Evolutionary conservation across 2,113 vertebrate genomes (phyloP).

Genomic region (Paracanthobrama guichenoti): DNA sequence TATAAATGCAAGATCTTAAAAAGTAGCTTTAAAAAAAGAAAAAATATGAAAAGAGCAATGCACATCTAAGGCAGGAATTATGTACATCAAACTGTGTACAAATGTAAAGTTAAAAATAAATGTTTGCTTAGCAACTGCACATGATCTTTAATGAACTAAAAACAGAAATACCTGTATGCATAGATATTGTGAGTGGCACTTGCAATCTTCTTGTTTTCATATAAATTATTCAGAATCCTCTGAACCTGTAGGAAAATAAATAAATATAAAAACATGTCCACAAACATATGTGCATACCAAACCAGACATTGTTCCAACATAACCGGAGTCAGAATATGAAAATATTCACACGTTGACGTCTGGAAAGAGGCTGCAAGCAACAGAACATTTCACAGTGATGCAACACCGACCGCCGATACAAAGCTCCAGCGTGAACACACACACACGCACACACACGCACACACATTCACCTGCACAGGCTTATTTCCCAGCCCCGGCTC

Average conservation of each 20-base stretch:
- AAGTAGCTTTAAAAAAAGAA: not conserved
- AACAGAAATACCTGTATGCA: conserved; percentile 85
- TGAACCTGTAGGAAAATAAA: conserved; percentile 82
- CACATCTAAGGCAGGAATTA: not conserved
- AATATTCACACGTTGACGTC: not conserved
- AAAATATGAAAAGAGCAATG: no score
- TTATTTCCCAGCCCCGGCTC: not conserved
- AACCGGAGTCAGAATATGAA: not conserved
- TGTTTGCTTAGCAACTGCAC: not conserved
- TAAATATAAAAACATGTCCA: not conserved
- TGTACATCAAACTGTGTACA: not conserved
- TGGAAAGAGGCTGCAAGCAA: not conserved
- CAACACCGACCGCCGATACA: not conserved
- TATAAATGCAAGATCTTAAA: not conserved
- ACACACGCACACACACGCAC: not conserved
- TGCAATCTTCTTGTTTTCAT: conserved; percentile 96
- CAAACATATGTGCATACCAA: not conserved
- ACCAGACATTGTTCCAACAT: conserved; percentile 3
- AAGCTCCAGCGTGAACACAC: not conserved
- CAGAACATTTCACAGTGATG: conserved; percentile 13
- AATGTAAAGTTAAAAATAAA: not conserved
- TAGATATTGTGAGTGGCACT: conserved; percentile 97
- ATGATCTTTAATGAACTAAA: not conserved
- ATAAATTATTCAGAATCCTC: conserved; percentile 86
- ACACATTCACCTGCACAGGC: no score